These are phyloP conservation scores for Arrhopalites spinosus DNA, from an alignment of 2,888 invertebrate genomes.

Conservation along the genomic window DNA sequence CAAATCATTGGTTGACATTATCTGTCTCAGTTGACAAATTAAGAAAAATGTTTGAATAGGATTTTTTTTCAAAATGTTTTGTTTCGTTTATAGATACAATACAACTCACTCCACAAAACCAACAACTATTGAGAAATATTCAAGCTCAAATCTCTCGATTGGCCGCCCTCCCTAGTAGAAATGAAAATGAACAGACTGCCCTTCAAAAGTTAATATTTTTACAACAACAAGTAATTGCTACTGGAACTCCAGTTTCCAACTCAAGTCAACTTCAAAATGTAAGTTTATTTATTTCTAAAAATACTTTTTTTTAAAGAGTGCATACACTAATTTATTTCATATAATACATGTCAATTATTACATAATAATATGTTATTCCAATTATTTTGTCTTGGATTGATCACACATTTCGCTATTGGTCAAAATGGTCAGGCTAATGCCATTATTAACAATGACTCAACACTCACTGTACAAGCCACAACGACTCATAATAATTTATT, in stretches of 20 bases:
- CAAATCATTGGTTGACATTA: no score
- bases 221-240: conserved; percentile 56
- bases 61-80: no score
- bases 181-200: conserved; percentile 53
- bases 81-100: no score
- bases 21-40: no score
- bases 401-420: conserved; percentile 3
- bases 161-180: conserved; percentile 48
- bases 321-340: not conserved
- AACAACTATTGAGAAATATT: conserved; percentile 62
- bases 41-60: no score
- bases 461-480: conserved; percentile 9
- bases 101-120: conserved; percentile 74
- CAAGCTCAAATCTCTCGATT: conserved; percentile 54
- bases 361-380: not conserved
- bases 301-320: not conserved
- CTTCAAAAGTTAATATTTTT: conserved; percentile 54
- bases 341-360: not conserved
- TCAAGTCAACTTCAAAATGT: conserved; percentile 52
- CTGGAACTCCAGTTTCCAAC: conserved; percentile 43
- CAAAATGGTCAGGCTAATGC: conserved; percentile 18
- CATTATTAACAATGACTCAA: not conserved
- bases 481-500: conserved; percentile 29
- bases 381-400: not conserved
- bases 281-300: conserved; percentile 40